Percentiles rank a stretch among this genome's conserved stretches.
These are phyloP conservation scores for Euspilapteryx auroguttella DNA, from an alignment of 2,888 invertebrate species.

Conservation along the genomic window DNA sequence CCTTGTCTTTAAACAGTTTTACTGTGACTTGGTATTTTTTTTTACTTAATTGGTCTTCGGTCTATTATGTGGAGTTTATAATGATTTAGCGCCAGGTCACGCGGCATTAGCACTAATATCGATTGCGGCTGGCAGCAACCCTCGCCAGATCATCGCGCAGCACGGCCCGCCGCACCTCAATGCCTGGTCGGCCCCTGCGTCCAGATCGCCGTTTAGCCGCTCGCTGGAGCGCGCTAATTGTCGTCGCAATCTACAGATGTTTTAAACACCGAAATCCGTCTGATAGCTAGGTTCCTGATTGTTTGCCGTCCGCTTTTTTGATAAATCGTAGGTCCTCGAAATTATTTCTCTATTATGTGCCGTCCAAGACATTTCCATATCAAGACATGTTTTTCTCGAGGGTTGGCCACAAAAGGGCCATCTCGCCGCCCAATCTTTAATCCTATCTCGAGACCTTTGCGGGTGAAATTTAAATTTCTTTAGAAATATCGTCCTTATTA, in stretches of 20 bases:
- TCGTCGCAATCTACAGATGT: slow-evolving; percentile 9
- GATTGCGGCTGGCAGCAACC: slow-evolving; percentile 18
- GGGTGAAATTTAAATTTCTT: slow-evolving; percentile 61
- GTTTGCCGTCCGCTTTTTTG: slow-evolving; percentile 42
- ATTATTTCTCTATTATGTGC: slow-evolving; percentile 51
- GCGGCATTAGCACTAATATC: slow-evolving; percentile 17
- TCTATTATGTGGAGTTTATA: too few species aligned
- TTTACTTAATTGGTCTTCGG: slow-evolving; percentile 2
- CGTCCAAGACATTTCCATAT: slow-evolving; percentile 58
- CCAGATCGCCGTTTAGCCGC: slow-evolving; percentile 28
- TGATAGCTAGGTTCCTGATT: neutral
- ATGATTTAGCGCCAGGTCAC: too few species aligned
- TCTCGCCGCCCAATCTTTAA: slow-evolving; percentile 59
- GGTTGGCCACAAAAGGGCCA: slow-evolving; percentile 60
- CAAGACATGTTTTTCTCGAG: slow-evolving; percentile 62
- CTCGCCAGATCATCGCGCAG: too few species aligned
- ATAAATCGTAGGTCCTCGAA: slow-evolving; percentile 42
- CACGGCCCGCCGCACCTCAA: slow-evolving; percentile 39
- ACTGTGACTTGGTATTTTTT: slow-evolving; percentile 3
- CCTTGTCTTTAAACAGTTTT: too few species aligned
- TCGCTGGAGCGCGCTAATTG: slow-evolving; percentile 43
- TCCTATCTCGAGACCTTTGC: slow-evolving; percentile 60
- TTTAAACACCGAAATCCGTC: neutral
- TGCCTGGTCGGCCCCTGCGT: slow-evolving; percentile 33
- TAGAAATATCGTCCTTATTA: slow-evolving; percentile 62